A percentile compares a stretch with the other conserved stretches of the same genome.
Evolutionary conservation across 2,113 vertebrate genomes (phyloP).

Genomic region (Thomomys bottae): DNA sequence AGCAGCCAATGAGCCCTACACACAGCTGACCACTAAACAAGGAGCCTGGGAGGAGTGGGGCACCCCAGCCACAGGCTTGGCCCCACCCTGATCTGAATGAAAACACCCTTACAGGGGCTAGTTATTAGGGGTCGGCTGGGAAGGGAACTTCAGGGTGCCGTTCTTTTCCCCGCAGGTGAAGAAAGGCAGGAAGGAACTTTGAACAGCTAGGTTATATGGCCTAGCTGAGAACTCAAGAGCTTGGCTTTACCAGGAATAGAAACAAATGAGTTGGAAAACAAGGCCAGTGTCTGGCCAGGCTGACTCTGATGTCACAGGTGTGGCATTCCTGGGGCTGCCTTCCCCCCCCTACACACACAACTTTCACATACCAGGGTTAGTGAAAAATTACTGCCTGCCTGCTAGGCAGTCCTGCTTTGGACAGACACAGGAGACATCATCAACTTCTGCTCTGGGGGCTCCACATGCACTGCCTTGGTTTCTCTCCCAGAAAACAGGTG

Average conservation of each 20-base stretch:
- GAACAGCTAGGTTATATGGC: neutral
- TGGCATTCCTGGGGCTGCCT: neutral
- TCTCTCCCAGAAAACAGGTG: neutral
- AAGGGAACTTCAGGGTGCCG: neutral
- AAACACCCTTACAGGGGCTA: neutral
- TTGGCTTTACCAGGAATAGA: slow-evolving; percentile 18
- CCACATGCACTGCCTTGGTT: no score
- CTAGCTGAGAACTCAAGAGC: rapidly evolving
- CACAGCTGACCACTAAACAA: neutral
- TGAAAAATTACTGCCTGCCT: neutral
- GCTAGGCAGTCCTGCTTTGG: neutral
- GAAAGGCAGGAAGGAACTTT: slow-evolving; percentile 71
- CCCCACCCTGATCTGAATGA: neutral
- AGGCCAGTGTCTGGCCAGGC: neutral
- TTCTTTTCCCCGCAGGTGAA: slow-evolving; percentile 38
- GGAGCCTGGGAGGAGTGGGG: neutral
- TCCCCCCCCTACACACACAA: rapidly evolving
- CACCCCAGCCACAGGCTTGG: neutral
- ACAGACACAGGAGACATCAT: neutral
- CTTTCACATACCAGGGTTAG: rapidly evolving
- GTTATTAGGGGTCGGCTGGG: neutral
- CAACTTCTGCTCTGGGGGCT: neutral
- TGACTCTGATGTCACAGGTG: neutral
- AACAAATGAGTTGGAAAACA: slow-evolving; percentile 49
- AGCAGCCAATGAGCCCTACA: neutral